phyloP scores from a whole-genome alignment of 2,113 vertebrate species.

The Pelobates fuscus region DNA sequence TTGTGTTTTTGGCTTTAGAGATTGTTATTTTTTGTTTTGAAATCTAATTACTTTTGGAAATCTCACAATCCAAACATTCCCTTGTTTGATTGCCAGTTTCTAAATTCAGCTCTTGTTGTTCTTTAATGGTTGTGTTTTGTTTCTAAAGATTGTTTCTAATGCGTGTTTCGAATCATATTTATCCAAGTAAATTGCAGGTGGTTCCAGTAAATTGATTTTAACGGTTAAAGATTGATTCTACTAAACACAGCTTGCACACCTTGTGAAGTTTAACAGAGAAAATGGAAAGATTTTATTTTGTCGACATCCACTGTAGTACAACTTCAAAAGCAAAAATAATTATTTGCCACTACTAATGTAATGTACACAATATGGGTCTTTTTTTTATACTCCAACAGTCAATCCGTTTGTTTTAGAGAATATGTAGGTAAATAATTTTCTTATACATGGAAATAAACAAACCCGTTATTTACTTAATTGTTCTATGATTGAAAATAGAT shows the following conservation, averaged over 20 bases:
- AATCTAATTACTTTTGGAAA: constrained; percentile 40
- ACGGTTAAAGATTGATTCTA: background rate
- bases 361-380: no score
- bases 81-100: constrained; percentile 7
- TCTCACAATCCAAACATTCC: constrained; percentile 34
- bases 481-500: no score
- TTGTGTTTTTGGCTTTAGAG: constrained; percentile 24
- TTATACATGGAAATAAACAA: no score
- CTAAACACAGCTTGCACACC: background rate
- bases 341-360: no score
- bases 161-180: background rate
- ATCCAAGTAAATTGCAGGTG: constrained; percentile 17
- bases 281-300: background rate
- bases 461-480: no score
- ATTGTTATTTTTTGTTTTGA: constrained; percentile 40
- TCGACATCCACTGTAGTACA: no score
- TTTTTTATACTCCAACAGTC: no score
- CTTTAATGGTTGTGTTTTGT: no score
- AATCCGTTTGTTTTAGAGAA: no score
- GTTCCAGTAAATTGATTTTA: constrained; percentile 16
- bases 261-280: background rate
- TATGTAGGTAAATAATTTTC: no score
- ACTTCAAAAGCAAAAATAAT: no score
- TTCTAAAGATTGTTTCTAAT: background rate
- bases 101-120: constrained; percentile 6